Evolutionary conservation across 1,140 invertebrate genomes (phyloP).

Genomic region (Eciton burchellii): DNA sequence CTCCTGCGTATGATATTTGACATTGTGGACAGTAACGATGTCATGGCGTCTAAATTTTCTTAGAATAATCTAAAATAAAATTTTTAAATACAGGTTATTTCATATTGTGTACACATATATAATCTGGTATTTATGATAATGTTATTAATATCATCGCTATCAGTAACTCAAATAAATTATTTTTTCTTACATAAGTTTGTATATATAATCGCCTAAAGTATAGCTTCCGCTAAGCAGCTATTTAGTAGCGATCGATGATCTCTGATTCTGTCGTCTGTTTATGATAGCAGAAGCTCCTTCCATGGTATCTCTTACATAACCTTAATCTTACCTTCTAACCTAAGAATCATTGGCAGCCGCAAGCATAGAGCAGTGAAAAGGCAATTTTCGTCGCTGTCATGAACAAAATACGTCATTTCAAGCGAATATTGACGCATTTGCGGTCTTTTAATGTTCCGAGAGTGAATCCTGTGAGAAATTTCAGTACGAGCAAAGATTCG

Average conservation of each 20-base stretch:
- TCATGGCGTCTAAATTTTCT: not conserved
- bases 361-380: constrained; percentile 22
- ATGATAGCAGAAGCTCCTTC: not conserved
- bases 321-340: not conserved
- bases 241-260: not conserved
- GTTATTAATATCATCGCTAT: not conserved
- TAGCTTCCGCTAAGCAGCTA: not conserved
- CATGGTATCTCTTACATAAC: not conserved
- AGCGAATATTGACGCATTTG: constrained; percentile 56
- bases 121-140: not conserved
- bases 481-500: constrained; percentile 31
- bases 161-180: not conserved
- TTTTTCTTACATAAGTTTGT: not conserved
- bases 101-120: constrained; percentile 15
- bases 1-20: constrained; percentile 72
- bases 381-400: constrained; percentile 1
- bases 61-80: constrained; percentile 9
- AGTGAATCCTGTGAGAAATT: constrained; percentile 48
- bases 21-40: not conserved
- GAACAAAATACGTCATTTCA: constrained; percentile 69
- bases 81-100: not conserved
- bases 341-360: not conserved
- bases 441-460: constrained; percentile 38
- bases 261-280: not conserved
- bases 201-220: not conserved